These are phyloP conservation scores for Nomada fabriciana DNA, from an alignment of 2,888 invertebrate species.

Conservation along the genomic window DNA sequence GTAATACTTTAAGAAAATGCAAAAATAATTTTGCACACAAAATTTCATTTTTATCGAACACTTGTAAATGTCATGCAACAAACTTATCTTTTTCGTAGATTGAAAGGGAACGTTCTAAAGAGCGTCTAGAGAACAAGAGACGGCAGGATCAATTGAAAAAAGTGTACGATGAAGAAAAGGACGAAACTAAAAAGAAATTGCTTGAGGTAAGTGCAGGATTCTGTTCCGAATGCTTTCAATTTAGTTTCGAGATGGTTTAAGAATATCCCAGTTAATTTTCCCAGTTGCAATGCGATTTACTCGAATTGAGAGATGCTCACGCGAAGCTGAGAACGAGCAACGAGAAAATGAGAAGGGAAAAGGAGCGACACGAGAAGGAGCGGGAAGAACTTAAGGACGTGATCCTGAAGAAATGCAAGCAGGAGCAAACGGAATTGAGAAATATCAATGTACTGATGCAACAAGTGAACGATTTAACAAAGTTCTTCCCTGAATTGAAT, in stretches of 20 bases:
- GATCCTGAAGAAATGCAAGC: conserved; percentile 85
- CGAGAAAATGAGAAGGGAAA: conserved; percentile 94
- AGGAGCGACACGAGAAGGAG: conserved; percentile 93
- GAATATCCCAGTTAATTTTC: conserved; percentile 19
- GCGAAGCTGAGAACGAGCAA: conserved; percentile 96
- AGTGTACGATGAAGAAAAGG: conserved; percentile 94
- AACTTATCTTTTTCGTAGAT: conserved; percentile 85
- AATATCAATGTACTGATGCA: conserved; percentile 90
- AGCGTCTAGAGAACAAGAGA: conserved; percentile 93
- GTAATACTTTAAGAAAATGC: too few relatives aligned
- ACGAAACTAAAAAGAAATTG: conserved; percentile 94
- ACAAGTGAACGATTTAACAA: conserved; percentile 92
- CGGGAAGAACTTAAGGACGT: conserved; percentile 87
- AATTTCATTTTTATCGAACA: too few relatives aligned
- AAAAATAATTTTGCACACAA: too few relatives aligned
- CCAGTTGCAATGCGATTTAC: conserved; percentile 93
- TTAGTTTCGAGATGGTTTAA: not conserved
- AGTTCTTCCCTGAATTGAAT: conserved; percentile 90
- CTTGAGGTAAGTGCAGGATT: conserved; percentile 83
- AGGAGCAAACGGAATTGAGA: conserved; percentile 89
- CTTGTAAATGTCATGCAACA: not conserved
- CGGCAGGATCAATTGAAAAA: conserved; percentile 94
- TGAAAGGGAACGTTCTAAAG: conserved; percentile 95
- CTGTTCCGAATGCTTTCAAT: not conserved
- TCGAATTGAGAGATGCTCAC: conserved; percentile 95